Evolutionary conservation across 1,140 invertebrate species (phyloP), one percentile per base, ranked within the genome.

Genomic region (Heliothis virescens): DNA sequence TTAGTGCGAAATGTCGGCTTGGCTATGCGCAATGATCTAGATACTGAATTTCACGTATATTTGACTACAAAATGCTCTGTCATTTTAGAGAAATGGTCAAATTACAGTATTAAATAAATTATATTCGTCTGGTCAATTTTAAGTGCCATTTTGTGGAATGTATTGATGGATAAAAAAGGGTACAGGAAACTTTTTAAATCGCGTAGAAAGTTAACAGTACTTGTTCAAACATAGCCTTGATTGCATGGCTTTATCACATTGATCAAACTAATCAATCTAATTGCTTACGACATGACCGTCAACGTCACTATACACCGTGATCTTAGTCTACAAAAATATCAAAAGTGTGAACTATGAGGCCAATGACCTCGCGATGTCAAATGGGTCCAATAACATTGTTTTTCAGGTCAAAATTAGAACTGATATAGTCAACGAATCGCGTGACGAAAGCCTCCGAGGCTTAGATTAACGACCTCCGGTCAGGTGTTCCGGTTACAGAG

Each of bases 391-490:
- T 69, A 67, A 57, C 75, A 78, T 69, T 69, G 16, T 69, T 78
- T 41, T 78, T 59, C 62, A 69, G 75, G 75, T 69, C 75, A n/a
- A 69, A 67, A 57, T 65, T 52, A 63, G 47, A 75, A 62, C 52
- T 63, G 52, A 29, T 18, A 26, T 41, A 55, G n/a, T 69, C 52
- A 69, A 57, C 63, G 34, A 63, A 52, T 78, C 15, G 75, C 75
- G 75, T 78, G 75, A 69, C 75, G 62, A 78, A 78, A 67, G 63
- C 52, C 75, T 69, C 57, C 29, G n/a, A 78, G 75, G 4, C 52
- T 48, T 67, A 69, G 75, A 78, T 59, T 69, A 78, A 78, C 63
- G 62, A 78, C 75, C 75, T 57, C 75, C 52, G 75, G 75, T 65
- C 74, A 78, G 63, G 63, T 78, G 63, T 78, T 78, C 75, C 75